These are phyloP conservation scores for Byasa hedistus DNA, from an alignment of 2,888 invertebrate species.

Conservation along the genomic window DNA sequence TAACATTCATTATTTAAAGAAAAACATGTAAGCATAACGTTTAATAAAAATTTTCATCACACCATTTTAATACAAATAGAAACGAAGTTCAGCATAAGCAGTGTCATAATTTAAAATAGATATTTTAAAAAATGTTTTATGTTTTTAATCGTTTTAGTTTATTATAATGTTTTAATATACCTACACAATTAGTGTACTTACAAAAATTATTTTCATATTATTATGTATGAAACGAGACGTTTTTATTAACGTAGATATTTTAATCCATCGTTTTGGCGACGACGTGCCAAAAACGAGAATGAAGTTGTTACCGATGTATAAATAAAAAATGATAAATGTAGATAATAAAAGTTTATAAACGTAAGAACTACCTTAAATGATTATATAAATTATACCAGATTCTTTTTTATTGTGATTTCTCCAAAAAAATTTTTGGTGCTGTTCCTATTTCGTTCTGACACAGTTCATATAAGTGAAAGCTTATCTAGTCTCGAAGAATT, in stretches of 20 bases:
- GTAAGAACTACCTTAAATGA: neutral
- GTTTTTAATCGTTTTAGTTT: too few relatives aligned
- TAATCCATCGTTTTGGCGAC: slow-evolving; percentile 1
- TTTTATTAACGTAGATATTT: neutral
- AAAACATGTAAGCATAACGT: too few relatives aligned
- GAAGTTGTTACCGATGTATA: slow-evolving; percentile 38
- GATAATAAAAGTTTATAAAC: slow-evolving; percentile 33
- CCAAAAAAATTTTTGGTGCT: slow-evolving; percentile 35
- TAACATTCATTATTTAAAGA: too few relatives aligned
- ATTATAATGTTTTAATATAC: neutral
- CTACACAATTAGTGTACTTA: neutral
- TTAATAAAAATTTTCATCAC: too few relatives aligned
- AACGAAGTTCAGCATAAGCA: too few relatives aligned
- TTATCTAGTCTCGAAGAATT: slow-evolving; percentile 24
- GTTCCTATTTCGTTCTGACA: slow-evolving; percentile 33
- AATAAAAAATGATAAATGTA: slow-evolving; percentile 39
- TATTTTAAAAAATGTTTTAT: too few relatives aligned
- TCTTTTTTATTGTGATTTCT: slow-evolving; percentile 18
- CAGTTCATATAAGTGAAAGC: slow-evolving; percentile 16
- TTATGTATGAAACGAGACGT: neutral
- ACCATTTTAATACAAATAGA: too few relatives aligned
- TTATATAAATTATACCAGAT: neutral
- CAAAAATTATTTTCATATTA: neutral
- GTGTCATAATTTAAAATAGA: too few relatives aligned
- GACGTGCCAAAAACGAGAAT: slow-evolving; percentile 25